phyloP scores from a whole-genome alignment of 64 coral and sea anemone species.

The Dendrophyllia cribrosa region DNA sequence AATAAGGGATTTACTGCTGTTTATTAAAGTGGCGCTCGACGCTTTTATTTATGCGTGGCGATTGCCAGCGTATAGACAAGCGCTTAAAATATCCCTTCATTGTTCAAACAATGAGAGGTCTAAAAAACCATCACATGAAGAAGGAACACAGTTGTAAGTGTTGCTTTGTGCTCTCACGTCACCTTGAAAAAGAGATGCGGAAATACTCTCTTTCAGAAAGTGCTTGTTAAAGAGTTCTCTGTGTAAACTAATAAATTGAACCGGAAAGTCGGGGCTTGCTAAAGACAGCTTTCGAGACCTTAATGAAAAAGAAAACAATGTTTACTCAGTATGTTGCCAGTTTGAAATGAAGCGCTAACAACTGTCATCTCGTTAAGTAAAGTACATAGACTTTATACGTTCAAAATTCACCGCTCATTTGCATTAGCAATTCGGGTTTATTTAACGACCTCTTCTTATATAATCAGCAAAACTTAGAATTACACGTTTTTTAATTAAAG shows the following conservation, averaged over 20 bases:
- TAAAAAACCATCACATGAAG: neutral
- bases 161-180: neutral
- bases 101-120: neutral
- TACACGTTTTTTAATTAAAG: neutral
- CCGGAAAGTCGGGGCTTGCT: conserved; percentile 10
- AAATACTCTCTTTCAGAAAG: neutral
- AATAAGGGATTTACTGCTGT: conserved; percentile 80
- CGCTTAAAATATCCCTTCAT: conserved; percentile 30
- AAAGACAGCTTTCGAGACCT: neutral
- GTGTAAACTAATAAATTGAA: conserved; percentile 24
- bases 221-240: neutral
- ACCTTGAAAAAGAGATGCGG: neutral
- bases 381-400: neutral
- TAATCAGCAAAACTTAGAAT: neutral
- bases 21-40: conserved; percentile 87
- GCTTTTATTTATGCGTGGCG: conserved; percentile 94
- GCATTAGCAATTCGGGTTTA: neutral
- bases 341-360: neutral
- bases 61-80: conserved; percentile 66
- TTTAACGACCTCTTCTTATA: neutral
- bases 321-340: conserved; percentile 6
- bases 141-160: neutral
- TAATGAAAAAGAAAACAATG: neutral
- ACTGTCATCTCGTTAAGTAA: neutral
- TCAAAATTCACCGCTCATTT: neutral